A percentile compares a stretch with the other conserved stretches of the same genome.
Evolutionary conservation across 2,888 invertebrate species (phyloP).

Genomic region (Ganaspis brasiliensis): DNA sequence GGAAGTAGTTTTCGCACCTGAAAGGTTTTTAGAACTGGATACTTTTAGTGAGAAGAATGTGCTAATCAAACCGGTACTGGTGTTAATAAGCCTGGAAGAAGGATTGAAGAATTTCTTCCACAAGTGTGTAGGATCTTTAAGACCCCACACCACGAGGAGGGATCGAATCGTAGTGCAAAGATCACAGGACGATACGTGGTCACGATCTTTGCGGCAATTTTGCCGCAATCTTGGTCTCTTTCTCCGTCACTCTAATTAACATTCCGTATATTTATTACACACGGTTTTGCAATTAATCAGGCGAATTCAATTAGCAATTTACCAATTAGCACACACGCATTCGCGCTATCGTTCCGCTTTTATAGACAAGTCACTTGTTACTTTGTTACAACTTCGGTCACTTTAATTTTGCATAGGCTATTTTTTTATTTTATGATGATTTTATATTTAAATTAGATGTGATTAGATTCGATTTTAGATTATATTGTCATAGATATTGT

Average conservation of each 20-base stretch:
- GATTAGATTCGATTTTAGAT: too few species aligned
- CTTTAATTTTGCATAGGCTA: not conserved
- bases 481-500: too few species aligned
- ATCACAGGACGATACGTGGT: constrained; percentile 18
- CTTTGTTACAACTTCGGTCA: not conserved
- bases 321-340: constrained; percentile 76
- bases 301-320: constrained; percentile 78
- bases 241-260: constrained; percentile 66
- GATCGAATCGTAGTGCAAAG: constrained; percentile 3
- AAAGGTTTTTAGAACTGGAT: not conserved
- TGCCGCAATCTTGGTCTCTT: constrained; percentile 18
- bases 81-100: constrained; percentile 13
- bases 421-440: not conserved
- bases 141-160: constrained; percentile 26
- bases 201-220: constrained; percentile 52
- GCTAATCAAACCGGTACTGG: constrained; percentile 56
- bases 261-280: constrained; percentile 76
- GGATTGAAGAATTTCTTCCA: constrained; percentile 8
- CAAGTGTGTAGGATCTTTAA: not conserved
- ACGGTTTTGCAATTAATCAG: constrained; percentile 77
- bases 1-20: not conserved
- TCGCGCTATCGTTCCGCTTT: constrained; percentile 68
- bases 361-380: constrained; percentile 48
- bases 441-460: too few species aligned
- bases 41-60: not conserved